Evolutionary conservation across 2,888 invertebrate genomes (phyloP).

Genomic region (Mythimna pallens): DNA sequence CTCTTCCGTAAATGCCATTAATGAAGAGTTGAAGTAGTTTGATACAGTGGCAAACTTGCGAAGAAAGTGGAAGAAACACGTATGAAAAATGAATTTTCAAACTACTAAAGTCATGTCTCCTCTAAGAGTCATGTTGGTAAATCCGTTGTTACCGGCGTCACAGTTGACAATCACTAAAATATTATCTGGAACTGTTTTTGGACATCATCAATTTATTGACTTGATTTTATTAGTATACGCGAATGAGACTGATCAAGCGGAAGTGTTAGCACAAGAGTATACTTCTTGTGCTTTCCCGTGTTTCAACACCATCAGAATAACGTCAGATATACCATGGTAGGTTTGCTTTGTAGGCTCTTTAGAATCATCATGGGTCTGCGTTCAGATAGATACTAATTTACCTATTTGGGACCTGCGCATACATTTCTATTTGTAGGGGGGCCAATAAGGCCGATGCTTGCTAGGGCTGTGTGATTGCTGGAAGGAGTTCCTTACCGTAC

Average conservation of each 20-base stretch:
- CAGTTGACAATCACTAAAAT: slow-evolving; percentile 78
- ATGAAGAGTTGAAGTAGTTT: neutral
- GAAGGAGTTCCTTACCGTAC: no score
- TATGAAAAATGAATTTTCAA: slow-evolving; percentile 80
- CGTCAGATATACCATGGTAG: slow-evolving; percentile 81
- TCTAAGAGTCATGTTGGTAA: slow-evolving; percentile 79
- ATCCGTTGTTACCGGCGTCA: slow-evolving; percentile 76
- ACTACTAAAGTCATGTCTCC: slow-evolving; percentile 65
- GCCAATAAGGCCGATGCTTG: no score
- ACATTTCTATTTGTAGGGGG: no score
- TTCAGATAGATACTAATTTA: neutral
- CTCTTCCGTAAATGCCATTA: no score
- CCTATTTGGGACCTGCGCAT: neutral
- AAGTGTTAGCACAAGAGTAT: slow-evolving; percentile 75
- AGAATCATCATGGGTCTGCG: neutral
- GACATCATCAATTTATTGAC: slow-evolving; percentile 76
- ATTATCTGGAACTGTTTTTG: slow-evolving; percentile 80
- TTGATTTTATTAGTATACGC: slow-evolving; percentile 79
- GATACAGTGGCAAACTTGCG: neutral
- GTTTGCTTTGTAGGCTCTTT: neutral
- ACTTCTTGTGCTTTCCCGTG: slow-evolving; percentile 77
- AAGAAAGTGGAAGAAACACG: neutral
- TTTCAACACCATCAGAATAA: slow-evolving; percentile 74
- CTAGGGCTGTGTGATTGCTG: no score
- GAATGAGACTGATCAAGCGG: slow-evolving; percentile 75